These are phyloP conservation scores for Spialia ferax DNA, from an alignment of 2,888 invertebrate genomes.

Conservation along the genomic window DNA sequence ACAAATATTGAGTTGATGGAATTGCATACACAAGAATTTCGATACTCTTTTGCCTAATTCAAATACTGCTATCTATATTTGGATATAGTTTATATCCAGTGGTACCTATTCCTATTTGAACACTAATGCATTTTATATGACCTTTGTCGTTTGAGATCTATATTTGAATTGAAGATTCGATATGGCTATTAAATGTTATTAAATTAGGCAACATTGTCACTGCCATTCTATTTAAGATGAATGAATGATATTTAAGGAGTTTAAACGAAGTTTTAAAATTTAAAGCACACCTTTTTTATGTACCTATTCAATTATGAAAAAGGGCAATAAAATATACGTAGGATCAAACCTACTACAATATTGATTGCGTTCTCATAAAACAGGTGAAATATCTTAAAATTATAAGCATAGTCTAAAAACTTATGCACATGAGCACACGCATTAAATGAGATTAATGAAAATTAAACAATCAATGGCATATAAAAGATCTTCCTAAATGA, in stretches of 20 bases:
- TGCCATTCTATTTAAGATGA: conserved; percentile 3
- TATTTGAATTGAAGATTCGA: background rate
- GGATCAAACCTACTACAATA: too few relatives aligned
- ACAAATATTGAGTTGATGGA: too few relatives aligned
- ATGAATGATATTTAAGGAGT: background rate
- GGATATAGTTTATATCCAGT: too few relatives aligned
- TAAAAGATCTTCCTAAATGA: background rate
- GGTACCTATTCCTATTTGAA: too few relatives aligned
- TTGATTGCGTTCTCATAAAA: background rate
- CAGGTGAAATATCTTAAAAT: background rate
- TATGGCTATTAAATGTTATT: background rate
- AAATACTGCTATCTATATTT: too few relatives aligned
- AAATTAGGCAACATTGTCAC: background rate
- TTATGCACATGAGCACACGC: background rate
- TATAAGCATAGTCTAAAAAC: background rate
- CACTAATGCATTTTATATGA: background rate
- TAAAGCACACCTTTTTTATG: background rate
- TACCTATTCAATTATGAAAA: background rate
- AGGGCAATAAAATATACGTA: background rate
- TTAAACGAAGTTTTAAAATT: background rate
- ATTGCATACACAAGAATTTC: too few relatives aligned
- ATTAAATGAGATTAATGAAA: background rate
- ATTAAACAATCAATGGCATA: background rate
- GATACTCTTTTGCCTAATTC: too few relatives aligned
- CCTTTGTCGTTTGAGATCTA: background rate